Conservation (phyloP, 2,888 invertebrate species). For the Tetropium fuscum region DNA sequence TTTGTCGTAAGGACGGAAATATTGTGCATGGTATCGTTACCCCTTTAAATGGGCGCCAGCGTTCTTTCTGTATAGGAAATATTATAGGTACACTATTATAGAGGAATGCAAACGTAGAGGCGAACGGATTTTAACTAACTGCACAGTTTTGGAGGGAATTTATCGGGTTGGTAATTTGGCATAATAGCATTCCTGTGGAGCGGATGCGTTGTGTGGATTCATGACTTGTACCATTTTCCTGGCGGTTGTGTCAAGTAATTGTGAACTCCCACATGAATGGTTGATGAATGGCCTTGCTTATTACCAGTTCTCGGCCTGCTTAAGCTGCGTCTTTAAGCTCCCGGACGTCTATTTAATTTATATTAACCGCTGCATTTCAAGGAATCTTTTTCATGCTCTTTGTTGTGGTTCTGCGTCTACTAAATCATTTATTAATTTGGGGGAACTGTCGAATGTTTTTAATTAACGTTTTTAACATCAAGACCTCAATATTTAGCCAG, state of each 20-base stretch:
- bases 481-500: too few species aligned
- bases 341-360: constrained; percentile 2
- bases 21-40: too few species aligned
- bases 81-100: too few species aligned
- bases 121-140: neutral
- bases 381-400: neutral
- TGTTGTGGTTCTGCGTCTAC: too few species aligned
- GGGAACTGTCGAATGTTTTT: too few species aligned
- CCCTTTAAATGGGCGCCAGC: too few species aligned
- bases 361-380: constrained; percentile 5
- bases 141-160: constrained; percentile 9
- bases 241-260: constrained; percentile 20
- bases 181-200: constrained; percentile 10
- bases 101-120: neutral
- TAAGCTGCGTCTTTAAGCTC: constrained; percentile 3
- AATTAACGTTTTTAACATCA: too few species aligned
- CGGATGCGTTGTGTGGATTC: constrained; percentile 15
- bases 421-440: too few species aligned
- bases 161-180: constrained; percentile 12
- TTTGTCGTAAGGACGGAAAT: too few species aligned
- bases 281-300: constrained; percentile 31
- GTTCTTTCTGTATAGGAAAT: too few species aligned
- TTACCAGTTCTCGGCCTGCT: constrained; percentile 8
- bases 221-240: constrained; percentile 15
- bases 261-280: constrained; percentile 25